Base-by-base conservation (phyloP, 1,140 invertebrate genomes). In the Lerema accius region DNA sequence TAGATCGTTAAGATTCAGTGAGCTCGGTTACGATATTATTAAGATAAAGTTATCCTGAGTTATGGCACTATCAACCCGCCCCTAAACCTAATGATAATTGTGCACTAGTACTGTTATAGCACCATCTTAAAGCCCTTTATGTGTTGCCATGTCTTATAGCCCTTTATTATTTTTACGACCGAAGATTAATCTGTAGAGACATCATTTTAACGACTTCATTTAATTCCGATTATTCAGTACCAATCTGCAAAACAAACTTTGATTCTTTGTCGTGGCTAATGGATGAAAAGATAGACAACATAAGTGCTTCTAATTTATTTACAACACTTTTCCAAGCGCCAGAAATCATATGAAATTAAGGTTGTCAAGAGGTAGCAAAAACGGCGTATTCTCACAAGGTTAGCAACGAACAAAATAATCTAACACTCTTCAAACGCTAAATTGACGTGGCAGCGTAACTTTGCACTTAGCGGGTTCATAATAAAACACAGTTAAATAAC, bases 71-170 rank as follows among this genome's bases (percentile, higher is more conserved):
- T 56, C 23, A 56, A 45, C 53, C 40, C 53, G 26, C 13, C 23
- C 53, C 28, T 56, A n/a, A 56, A 45, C 53, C 15, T 58, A 58
- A 58, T 58, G 55, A 58, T 58, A 58, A 58, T 58, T 58, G 55
- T 58, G 15, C 11, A 58, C 55, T 58, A 58, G 26, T 46, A 58
- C 28, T 32, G 42, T 58, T 46, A 58, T 46, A 11, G 19, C 53
- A 19, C 14, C 55, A 19, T 58, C 39, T 58, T 37, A 58, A 42
- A 16, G 14, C 26, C 42, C 42, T 58, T 58, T 46, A 58, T 46
- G 15, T 58, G 26, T 46, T 46, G 23, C 39, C 45, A 19, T 28
- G 28, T 46, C 40, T 46, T 35, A 45, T 26, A 10, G 51, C 19
- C 35, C 39, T 58, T 56, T 58, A 58, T 58, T 58, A 58, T 55